These are phyloP conservation scores for Brachystomella parvula DNA, from an alignment of 1,140 invertebrate genomes.

Conservation along the genomic window DNA sequence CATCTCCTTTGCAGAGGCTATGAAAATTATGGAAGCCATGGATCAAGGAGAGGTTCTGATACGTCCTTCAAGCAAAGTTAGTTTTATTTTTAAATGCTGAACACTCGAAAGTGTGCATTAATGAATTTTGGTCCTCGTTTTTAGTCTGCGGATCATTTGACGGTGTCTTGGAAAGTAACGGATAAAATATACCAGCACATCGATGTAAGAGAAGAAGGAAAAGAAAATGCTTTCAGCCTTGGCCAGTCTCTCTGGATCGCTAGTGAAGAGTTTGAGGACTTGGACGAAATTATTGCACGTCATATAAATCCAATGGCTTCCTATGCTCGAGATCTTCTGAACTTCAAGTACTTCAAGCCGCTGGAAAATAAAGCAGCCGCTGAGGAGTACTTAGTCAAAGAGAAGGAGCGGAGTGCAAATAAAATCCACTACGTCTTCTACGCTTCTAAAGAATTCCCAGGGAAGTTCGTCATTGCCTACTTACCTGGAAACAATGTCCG, in stretches of 20 bases:
- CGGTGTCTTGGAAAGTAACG: slow-evolving; percentile 96
- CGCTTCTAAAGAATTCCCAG: slow-evolving; percentile 78
- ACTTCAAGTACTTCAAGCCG: slow-evolving; percentile 82
- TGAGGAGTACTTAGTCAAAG: slow-evolving; percentile 75
- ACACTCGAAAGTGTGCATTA: neutral
- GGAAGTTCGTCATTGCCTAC: slow-evolving; percentile 91
- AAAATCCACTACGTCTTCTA: slow-evolving; percentile 89
- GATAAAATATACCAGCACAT: slow-evolving; percentile 93
- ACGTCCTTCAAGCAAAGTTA: slow-evolving; percentile 84
- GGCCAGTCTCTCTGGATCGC: slow-evolving; percentile 80
- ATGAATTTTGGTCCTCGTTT: slow-evolving; percentile 17
- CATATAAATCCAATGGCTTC: slow-evolving; percentile 93
- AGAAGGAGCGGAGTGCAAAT: slow-evolving; percentile 72
- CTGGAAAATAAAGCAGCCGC: slow-evolving; percentile 71
- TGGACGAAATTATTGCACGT: slow-evolving; percentile 97
- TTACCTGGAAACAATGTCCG: slow-evolving; percentile 70
- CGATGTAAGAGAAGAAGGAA: slow-evolving; percentile 89
- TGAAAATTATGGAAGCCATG: slow-evolving; percentile 80
- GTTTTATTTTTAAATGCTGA: slow-evolving; percentile 4
- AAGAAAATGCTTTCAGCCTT: slow-evolving; percentile 92
- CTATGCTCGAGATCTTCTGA: slow-evolving; percentile 78
- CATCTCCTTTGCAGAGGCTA: slow-evolving; percentile 84
- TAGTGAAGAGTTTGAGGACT: slow-evolving; percentile 88
- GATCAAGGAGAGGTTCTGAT: slow-evolving; percentile 95
- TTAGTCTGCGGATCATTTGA: slow-evolving; percentile 84